phyloP scores from a whole-genome alignment of 2,113 vertebrate genomes.

The Nasalis larvatus region DNA sequence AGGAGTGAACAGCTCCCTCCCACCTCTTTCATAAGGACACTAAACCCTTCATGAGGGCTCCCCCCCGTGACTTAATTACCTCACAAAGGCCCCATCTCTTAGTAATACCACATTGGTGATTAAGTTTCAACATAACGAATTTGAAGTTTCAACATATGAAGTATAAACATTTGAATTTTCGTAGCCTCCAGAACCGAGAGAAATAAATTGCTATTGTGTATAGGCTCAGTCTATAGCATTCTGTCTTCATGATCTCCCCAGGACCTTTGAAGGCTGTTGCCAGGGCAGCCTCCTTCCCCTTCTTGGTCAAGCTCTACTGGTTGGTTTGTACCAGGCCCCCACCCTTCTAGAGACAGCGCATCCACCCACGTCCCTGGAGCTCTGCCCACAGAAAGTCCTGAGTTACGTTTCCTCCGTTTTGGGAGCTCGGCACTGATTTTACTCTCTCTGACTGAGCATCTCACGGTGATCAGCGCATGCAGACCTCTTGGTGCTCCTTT shows the following conservation, averaged over 20 bases:
- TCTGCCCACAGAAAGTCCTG: neutral
- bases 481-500: neutral
- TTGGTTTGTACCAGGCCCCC: neutral
- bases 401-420: rapidly evolving
- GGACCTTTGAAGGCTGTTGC: neutral
- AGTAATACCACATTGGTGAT: neutral
- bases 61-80: neutral
- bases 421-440: neutral
- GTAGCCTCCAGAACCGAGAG: neutral
- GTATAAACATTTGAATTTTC: neutral
- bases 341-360: neutral
- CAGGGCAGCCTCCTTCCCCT: neutral
- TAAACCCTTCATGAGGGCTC: neutral
- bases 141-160: neutral
- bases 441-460: neutral
- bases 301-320: neutral
- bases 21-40: too few species aligned
- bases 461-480: rapidly evolving
- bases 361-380: neutral
- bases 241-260: neutral
- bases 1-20: neutral
- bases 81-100: neutral
- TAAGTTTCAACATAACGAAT: neutral
- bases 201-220: neutral
- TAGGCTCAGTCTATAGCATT: neutral